Evolutionary conservation across 2,797 vertebrate genomes (phyloP).

Genomic region (Arnoldichthys spilopterus): DNA sequence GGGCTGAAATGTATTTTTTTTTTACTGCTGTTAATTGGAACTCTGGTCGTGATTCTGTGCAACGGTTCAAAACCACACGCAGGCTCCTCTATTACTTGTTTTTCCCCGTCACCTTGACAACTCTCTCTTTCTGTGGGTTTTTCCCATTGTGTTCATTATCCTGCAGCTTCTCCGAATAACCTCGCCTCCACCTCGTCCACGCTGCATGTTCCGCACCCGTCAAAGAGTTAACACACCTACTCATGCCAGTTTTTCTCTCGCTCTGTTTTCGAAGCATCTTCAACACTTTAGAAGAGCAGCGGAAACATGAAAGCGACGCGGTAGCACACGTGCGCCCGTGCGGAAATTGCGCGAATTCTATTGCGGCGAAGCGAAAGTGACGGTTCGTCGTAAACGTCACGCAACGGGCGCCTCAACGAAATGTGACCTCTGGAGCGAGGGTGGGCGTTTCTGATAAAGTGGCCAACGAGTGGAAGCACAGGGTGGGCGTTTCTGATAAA

Average conservation of each 20-base stretch:
- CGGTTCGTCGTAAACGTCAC: no score
- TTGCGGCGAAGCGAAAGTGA: no score
- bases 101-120: neutral
- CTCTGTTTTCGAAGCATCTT: neutral
- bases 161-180: neutral
- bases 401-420: no score
- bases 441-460: no score
- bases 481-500: no score
- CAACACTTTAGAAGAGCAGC: no score
- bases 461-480: no score
- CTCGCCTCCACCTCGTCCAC: neutral
- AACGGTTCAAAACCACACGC: neutral
- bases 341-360: no score
- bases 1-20: neutral
- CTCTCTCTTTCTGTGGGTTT: neutral
- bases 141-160: neutral
- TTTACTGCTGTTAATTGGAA: neutral
- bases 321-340: no score
- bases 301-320: no score
- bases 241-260: neutral
- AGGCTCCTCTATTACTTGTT: neutral
- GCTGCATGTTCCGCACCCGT: neutral
- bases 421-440: no score
- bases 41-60: neutral
- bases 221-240: constrained; percentile 1